Percentiles rank a stretch among this genome's conserved stretches.
phyloP scores from a whole-genome alignment of 92 coral and sea anemone genomes.

The Plumapathes pennacea region DNA sequence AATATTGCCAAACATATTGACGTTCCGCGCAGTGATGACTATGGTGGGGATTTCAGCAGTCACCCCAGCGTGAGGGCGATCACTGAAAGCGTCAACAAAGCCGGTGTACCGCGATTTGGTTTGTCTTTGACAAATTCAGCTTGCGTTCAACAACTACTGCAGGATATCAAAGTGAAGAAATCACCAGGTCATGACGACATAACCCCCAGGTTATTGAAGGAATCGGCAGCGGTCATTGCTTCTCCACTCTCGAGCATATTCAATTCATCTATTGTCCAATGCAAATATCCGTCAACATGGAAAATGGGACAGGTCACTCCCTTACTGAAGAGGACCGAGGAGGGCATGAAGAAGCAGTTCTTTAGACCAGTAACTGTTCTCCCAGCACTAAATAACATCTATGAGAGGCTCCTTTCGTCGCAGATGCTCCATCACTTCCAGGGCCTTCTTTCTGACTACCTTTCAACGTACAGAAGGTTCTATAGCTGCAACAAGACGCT shows the following conservation, averaged over 20 bases:
- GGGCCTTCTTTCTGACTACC: slow-evolving; percentile 28
- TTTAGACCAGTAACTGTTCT: slow-evolving; percentile 39
- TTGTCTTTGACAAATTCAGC: too few relatives aligned
- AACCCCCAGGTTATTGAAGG: slow-evolving; percentile 31
- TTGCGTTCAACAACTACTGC: slow-evolving; percentile 12
- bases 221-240: slow-evolving; percentile 37
- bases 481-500: slow-evolving; percentile 22
- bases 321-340: slow-evolving; percentile 16
- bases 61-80: slow-evolving; percentile 13
- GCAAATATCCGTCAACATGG: slow-evolving; percentile 23
- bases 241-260: slow-evolving; percentile 28
- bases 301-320: slow-evolving; percentile 42
- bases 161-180: slow-evolving; percentile 28
- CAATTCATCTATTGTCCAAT: slow-evolving; percentile 32
- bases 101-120: too few relatives aligned
- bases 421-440: slow-evolving; percentile 15
- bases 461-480: slow-evolving; percentile 27
- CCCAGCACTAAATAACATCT: slow-evolving; percentile 34
- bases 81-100: too few relatives aligned
- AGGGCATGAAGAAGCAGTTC: slow-evolving; percentile 10
- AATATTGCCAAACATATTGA: slow-evolving; percentile 16
- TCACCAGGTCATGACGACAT: slow-evolving; percentile 38
- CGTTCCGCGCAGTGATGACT: background rate
- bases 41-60: slow-evolving; percentile 1
- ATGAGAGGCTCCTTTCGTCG: slow-evolving; percentile 13